phyloP scores from a whole-genome alignment of 2,797 vertebrate genomes.

The Diglossa cyanea region DNA sequence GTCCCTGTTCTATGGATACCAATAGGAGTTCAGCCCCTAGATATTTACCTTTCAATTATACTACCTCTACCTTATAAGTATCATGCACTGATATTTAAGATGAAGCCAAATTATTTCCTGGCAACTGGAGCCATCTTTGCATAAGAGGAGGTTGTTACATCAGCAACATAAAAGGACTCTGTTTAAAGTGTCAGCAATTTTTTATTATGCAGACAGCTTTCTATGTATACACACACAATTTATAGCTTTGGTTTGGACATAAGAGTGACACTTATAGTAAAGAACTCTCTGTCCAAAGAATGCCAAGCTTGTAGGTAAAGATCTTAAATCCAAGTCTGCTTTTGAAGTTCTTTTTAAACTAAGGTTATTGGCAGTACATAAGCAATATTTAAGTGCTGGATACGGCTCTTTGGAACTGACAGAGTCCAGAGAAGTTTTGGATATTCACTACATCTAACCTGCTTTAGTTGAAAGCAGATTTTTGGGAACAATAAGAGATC shows the following conservation, averaged over 20 bases:
- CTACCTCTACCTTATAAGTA: not conserved
- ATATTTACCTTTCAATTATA: conserved; percentile 6
- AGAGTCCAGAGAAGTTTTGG: not conserved
- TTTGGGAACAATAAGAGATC: not conserved
- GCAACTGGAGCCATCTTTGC: not conserved
- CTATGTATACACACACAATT: not conserved
- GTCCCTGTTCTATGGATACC: not conserved
- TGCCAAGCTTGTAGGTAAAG: not conserved
- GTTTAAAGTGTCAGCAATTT: not conserved
- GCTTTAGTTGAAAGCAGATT: not conserved
- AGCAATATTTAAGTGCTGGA: not conserved
- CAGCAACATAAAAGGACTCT: not conserved
- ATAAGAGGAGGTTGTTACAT: not conserved
- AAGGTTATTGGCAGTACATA: not conserved
- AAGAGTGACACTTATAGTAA: not conserved
- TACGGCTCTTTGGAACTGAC: not conserved
- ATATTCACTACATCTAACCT: not conserved
- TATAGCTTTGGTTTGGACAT: not conserved
- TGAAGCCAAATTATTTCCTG: conserved; percentile 29
- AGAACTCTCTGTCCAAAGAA: not conserved
- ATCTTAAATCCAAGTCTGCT: not conserved
- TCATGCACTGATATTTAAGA: not conserved
- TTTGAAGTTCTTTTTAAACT: not conserved
- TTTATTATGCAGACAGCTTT: not conserved
- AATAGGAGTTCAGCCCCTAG: not conserved